Evolutionary conservation across 2,113 vertebrate genomes (phyloP).

Genomic region (Atlantisia rogersi): DNA sequence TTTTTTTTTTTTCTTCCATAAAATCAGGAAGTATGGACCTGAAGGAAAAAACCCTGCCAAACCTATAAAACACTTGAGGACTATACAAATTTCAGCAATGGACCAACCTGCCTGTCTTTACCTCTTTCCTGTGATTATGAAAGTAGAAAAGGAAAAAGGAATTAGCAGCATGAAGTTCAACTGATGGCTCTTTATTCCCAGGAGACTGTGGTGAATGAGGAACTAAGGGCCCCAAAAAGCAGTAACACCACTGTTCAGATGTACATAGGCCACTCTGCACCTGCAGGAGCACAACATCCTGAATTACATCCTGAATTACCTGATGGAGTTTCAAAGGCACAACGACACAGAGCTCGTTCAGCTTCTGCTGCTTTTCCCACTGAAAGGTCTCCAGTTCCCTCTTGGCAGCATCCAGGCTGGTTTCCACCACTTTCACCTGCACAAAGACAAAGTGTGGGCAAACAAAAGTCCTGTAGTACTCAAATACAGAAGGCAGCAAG

Average conservation of each 20-base stretch:
- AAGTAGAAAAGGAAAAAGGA: background rate
- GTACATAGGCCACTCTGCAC: background rate
- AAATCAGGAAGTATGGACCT: background rate
- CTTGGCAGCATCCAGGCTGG: constrained; percentile 72
- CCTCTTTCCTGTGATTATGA: background rate
- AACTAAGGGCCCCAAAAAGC: background rate
- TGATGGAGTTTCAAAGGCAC: constrained; percentile 91
- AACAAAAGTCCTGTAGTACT: background rate
- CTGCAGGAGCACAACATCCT: background rate
- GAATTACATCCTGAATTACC: constrained; percentile 72
- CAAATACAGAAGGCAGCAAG: background rate
- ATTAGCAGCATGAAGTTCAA: background rate
- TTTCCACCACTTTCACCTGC: constrained; percentile 81
- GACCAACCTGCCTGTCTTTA: background rate
- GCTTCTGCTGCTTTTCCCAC: constrained; percentile 87
- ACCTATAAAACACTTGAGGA: background rate
- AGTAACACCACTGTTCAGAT: background rate
- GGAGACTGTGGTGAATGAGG: background rate
- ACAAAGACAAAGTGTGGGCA: background rate
- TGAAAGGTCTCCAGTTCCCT: constrained; percentile 85
- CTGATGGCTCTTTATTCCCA: background rate
- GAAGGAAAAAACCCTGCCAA: background rate
- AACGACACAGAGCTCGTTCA: constrained; percentile 88
- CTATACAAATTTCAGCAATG: background rate
- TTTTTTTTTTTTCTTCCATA: background rate